These are phyloP conservation scores for Delphinus delphis DNA, from an alignment of 2,113 vertebrate genomes.

Conservation along the genomic window DNA sequence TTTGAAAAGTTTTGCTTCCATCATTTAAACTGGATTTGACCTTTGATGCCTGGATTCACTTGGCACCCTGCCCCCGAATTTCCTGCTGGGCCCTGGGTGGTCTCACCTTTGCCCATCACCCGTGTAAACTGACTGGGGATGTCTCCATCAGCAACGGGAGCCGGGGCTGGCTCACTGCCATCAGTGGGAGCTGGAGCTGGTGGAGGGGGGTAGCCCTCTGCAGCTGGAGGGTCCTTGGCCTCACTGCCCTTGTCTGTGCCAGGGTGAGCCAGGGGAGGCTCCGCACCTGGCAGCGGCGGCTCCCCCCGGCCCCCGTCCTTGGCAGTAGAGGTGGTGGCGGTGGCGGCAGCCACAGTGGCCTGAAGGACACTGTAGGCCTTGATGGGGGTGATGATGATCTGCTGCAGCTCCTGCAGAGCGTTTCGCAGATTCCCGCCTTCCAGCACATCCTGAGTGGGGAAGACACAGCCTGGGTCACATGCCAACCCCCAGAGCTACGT, in stretches of 20 bases:
- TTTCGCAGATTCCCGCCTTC: constrained; percentile 95
- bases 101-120: constrained; percentile 96
- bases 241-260: constrained; percentile 83
- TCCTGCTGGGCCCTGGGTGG: background rate
- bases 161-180: constrained; percentile 87
- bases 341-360: constrained; percentile 55
- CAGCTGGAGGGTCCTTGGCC: constrained; percentile 84
- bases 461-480: background rate
- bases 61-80: background rate
- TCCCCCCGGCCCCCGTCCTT: constrained; percentile 72
- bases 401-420: constrained; percentile 94
- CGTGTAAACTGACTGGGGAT: constrained; percentile 95
- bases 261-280: constrained; percentile 62
- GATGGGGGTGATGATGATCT: constrained; percentile 94
- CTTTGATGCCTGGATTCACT: background rate
- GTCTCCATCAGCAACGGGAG: constrained; percentile 93
- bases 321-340: constrained; percentile 51
- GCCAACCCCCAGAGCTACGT: background rate
- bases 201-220: constrained; percentile 88
- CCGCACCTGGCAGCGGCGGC: constrained; percentile 46
- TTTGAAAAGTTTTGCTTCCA: background rate
- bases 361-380: constrained; percentile 88
- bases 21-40: background rate
- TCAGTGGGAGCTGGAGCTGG: constrained; percentile 88
- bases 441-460: constrained; percentile 89